phyloP scores from a whole-genome alignment of 23 tunicate genomes.

The Aplidium turbinatum region DNA sequence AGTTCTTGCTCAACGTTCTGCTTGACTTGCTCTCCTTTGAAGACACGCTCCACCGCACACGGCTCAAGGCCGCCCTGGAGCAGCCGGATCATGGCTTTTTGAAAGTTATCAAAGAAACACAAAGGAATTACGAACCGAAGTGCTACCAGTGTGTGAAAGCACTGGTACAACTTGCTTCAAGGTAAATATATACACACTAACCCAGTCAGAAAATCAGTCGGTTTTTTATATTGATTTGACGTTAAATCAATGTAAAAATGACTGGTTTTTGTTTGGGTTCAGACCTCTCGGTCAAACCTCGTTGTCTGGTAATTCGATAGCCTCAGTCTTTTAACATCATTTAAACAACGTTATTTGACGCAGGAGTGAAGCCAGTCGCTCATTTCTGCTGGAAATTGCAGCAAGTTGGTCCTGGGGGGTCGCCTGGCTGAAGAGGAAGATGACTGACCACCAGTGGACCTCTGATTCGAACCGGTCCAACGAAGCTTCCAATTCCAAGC shows the following conservation, averaged over 20 bases:
- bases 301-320: too few species aligned
- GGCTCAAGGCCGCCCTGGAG: constrained; percentile 60
- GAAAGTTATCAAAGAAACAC: constrained; percentile 46
- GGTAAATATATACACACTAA: constrained; percentile 24
- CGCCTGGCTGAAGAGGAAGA: constrained; percentile 65
- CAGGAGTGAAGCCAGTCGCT: constrained; percentile 36
- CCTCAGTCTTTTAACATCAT: too few species aligned
- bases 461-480: constrained; percentile 55
- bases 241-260: too few species aligned
- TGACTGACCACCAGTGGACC: constrained; percentile 49
- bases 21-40: constrained; percentile 58
- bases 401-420: constrained; percentile 75
- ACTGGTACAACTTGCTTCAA: constrained; percentile 68
- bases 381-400: constrained; percentile 56
- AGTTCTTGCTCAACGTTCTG: constrained; percentile 40
- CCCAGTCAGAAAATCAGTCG: too few species aligned
- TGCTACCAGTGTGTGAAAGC: constrained; percentile 79
- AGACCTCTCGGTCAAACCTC: too few species aligned
- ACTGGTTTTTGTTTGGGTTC: too few species aligned
- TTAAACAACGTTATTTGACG: too few species aligned
- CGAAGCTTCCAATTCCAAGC: constrained; percentile 60
- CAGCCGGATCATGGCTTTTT: constrained; percentile 44
- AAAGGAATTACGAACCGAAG: constrained; percentile 55
- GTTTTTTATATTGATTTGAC: too few species aligned
- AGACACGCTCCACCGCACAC: constrained; percentile 48